Percentiles rank a stretch among this genome's conserved stretches.
Evolutionary conservation across 2,888 invertebrate genomes (phyloP).

Genomic region (Mesoligia furuncula): DNA sequence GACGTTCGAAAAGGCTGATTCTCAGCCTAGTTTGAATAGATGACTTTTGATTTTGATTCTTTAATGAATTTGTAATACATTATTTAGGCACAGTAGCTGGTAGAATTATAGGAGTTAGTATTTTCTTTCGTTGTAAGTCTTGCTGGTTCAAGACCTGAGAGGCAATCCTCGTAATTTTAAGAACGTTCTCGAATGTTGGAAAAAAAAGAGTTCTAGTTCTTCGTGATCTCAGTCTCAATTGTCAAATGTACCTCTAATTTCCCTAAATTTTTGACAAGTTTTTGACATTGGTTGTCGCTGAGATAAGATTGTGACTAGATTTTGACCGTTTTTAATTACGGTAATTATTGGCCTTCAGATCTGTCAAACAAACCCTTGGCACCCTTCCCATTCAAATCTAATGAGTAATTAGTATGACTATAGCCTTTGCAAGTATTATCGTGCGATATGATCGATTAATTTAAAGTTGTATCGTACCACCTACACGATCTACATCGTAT

Average conservation of each 20-base stretch:
- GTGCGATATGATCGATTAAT: slow-evolving; percentile 27
- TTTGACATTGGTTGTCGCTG: no score
- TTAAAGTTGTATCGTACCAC: slow-evolving; percentile 25
- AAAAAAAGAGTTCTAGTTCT: no score
- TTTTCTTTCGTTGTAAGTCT: neutral
- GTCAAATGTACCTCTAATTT: no score
- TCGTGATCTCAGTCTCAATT: neutral
- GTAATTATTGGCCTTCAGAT: neutral
- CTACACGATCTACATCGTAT: slow-evolving; percentile 46
- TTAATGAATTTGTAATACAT: neutral
- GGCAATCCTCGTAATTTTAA: no score
- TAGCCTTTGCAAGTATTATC: slow-evolving; percentile 5
- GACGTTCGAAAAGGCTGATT: no score
- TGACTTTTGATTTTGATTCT: no score
- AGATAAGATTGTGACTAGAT: neutral
- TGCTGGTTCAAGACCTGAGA: neutral
- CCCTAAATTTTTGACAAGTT: no score
- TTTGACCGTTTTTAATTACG: neutral
- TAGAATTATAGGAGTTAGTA: neutral
- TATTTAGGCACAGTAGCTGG: neutral
- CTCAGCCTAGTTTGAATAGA: no score
- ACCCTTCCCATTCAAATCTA: neutral
- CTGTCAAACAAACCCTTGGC: neutral
- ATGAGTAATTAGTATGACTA: neutral
- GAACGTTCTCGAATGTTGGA: no score